These are phyloP conservation scores for Nematolebias whitei DNA, from an alignment of 2,113 vertebrate genomes.

Conservation along the genomic window DNA sequence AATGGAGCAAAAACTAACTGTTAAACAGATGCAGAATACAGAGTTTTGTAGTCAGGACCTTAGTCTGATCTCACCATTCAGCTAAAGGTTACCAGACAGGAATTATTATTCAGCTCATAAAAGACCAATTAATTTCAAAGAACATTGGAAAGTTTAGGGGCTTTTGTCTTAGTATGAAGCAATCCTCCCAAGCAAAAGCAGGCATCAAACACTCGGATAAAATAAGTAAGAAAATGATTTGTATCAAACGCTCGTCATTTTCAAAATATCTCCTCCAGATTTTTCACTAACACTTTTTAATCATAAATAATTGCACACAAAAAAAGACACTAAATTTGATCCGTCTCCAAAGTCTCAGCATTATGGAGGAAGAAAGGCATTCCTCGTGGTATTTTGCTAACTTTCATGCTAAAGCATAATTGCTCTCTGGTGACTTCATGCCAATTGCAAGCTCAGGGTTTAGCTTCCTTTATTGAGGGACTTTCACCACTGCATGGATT, in stretches of 20 bases:
- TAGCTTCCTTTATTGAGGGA: conserved; percentile 80
- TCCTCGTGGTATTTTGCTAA: conserved; percentile 77
- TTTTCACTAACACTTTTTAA: conserved; percentile 79
- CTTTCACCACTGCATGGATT: conserved; percentile 61
- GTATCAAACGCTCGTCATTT: conserved; percentile 76
- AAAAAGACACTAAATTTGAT: conserved; percentile 82
- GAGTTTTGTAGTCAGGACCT: neutral
- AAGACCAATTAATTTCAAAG: conserved; percentile 72
- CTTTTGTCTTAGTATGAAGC: conserved; percentile 57
- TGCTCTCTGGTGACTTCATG: conserved; percentile 84
- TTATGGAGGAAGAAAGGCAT: conserved; percentile 65
- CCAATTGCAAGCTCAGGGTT: conserved; percentile 77
- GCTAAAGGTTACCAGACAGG: conserved; percentile 63
- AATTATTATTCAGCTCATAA: conserved; percentile 56
- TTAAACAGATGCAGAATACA: too few species aligned
- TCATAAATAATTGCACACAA: conserved; percentile 82
- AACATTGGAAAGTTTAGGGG: conserved; percentile 63
- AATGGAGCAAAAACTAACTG: too few species aligned
- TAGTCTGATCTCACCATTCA: conserved; percentile 38
- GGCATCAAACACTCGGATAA: conserved; percentile 68
- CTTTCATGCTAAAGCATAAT: conserved; percentile 81
- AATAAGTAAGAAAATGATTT: conserved; percentile 74
- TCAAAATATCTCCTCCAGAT: conserved; percentile 75
- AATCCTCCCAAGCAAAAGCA: conserved; percentile 56
- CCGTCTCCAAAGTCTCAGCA: conserved; percentile 78